A percentile compares a stretch with the other conserved stretches of the same genome.
Evolutionary conservation across 2,797 vertebrate species (phyloP).

Genomic region (Rhynchotus rufescens): DNA sequence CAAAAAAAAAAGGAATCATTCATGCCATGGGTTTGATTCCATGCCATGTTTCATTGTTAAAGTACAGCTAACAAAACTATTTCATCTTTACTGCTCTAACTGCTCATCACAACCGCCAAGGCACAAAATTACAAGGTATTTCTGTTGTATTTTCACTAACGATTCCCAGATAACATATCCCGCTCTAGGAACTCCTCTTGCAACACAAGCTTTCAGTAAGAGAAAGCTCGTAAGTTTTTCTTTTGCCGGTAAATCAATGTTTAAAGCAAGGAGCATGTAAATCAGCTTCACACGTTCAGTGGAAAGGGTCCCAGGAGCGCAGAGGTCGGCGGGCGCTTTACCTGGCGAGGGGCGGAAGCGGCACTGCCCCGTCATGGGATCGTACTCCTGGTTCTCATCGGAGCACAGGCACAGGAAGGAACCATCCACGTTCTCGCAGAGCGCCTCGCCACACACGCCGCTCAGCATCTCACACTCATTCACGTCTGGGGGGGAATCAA

Average conservation of each 20-base stretch:
- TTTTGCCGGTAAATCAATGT: not conserved
- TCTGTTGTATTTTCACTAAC: not conserved
- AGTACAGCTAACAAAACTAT: not conserved
- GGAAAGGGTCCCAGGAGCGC: not conserved
- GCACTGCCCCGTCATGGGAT: constrained; percentile 91
- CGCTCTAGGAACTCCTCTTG: not conserved
- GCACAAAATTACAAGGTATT: not conserved
- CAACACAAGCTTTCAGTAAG: not conserved
- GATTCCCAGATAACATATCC: not conserved
- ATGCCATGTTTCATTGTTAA: not conserved
- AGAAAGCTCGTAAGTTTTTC: not conserved
- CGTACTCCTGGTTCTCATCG: constrained; percentile 88
- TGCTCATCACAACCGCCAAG: not conserved
- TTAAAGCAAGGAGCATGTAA: not conserved
- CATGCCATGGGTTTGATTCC: not conserved
- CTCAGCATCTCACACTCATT: constrained; percentile 94
- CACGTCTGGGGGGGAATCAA: constrained; percentile 84
- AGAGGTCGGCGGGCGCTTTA: constrained; percentile 29
- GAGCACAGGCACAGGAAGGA: constrained; percentile 91
- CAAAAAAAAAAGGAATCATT: not conserved
- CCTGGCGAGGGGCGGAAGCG: constrained; percentile 84
- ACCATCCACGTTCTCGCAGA: constrained; percentile 92
- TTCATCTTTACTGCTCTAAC: not conserved
- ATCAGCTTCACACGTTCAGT: not conserved
- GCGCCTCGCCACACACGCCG: constrained; percentile 92